Evolutionary conservation across 2,888 invertebrate genomes (phyloP).

Genomic region (Hypsopygia costalis): DNA sequence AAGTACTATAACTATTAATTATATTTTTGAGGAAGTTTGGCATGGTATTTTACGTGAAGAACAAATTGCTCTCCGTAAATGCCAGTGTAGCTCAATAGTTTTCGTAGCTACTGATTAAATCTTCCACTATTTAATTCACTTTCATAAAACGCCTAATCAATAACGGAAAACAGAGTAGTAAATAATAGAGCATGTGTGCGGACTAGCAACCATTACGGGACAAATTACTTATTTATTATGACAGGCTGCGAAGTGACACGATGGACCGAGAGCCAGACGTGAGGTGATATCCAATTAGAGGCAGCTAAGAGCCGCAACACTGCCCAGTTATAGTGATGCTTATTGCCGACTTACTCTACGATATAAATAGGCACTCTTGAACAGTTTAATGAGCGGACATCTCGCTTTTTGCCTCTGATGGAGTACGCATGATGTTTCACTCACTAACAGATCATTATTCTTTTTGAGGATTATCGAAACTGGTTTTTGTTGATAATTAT

Average conservation of each 20-base stretch:
- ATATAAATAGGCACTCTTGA: background rate
- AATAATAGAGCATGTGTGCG: conserved; percentile 12
- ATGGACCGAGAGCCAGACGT: conserved; percentile 27
- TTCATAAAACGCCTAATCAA: background rate
- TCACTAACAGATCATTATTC: background rate
- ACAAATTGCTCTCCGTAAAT: no score
- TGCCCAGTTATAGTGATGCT: conserved; percentile 6
- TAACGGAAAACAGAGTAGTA: conserved; percentile 12
- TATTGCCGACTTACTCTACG: background rate
- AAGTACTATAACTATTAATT: no score
- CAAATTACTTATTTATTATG: conserved; percentile 40
- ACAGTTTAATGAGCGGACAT: background rate
- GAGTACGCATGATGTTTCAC: background rate
- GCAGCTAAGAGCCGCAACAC: conserved; percentile 14
- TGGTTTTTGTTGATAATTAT: no score
- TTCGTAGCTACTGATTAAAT: background rate
- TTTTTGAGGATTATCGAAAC: no score
- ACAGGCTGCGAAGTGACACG: conserved; percentile 30
- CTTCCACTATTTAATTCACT: background rate
- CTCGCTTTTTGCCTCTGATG: background rate
- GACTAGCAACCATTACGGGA: conserved; percentile 20
- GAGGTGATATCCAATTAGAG: conserved; percentile 42
- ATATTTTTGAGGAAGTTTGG: no score
- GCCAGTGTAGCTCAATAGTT: no score
- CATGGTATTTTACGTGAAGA: no score